Percentiles rank a stretch among this genome's conserved stretches.
phyloP scores from a whole-genome alignment of 2,888 invertebrate species.

The Melanargia galathea region DNA sequence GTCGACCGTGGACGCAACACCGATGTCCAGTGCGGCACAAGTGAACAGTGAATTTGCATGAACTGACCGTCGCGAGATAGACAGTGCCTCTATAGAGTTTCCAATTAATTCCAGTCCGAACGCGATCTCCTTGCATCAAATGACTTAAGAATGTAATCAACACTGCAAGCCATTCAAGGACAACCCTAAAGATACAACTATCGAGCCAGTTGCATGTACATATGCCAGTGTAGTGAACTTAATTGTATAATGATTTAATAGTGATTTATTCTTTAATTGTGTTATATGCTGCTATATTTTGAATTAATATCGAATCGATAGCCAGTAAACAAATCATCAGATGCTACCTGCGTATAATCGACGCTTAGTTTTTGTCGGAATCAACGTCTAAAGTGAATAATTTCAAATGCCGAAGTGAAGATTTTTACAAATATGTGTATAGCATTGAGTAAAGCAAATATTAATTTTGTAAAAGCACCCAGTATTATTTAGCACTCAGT shows the following conservation, averaged over 20 bases:
- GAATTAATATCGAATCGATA: neutral
- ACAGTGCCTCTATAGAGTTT: constrained; percentile 63
- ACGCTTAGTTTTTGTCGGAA: neutral
- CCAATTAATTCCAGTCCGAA: constrained; percentile 62
- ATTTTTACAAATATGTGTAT: constrained; percentile 6
- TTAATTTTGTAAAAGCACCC: constrained; percentile 38
- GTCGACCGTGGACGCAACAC: constrained; percentile 66
- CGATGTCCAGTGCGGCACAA: constrained; percentile 64
- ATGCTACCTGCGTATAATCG: constrained; percentile 18
- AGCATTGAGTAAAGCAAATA: constrained; percentile 54
- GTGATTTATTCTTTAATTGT: constrained; percentile 26
- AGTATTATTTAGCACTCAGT: constrained; percentile 58
- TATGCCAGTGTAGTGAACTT: constrained; percentile 53
- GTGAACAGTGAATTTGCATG: constrained; percentile 76
- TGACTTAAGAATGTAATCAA: constrained; percentile 65
- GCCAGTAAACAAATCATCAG: constrained; percentile 8
- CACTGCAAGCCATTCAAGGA: constrained; percentile 70
- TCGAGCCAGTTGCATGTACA: constrained; percentile 50
- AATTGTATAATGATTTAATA: constrained; percentile 32
- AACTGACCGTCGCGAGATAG: constrained; percentile 68
- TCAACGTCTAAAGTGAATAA: neutral
- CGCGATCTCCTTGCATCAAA: constrained; percentile 65
- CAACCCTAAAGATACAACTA: constrained; percentile 58
- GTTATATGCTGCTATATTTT: neutral
- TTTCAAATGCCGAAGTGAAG: constrained; percentile 2